Base-by-base conservation (phyloP, 2,888 invertebrate species). In the Gymnocheta viridis region DNA sequence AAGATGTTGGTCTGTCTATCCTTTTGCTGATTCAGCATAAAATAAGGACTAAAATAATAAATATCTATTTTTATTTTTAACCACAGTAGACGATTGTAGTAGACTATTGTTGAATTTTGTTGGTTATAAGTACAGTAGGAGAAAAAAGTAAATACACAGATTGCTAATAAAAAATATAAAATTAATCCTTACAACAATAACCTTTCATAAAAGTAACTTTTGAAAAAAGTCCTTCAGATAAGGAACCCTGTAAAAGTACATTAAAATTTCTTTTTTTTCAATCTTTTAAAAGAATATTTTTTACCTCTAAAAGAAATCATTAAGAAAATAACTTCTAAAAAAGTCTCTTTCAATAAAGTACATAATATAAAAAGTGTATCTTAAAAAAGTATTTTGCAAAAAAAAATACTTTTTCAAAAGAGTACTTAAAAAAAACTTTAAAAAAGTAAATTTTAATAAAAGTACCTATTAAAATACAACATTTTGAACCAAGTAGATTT, bases 11-110 rank as follows among this genome's bases (percentile, higher is more conserved):
- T 64, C 51, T 79, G 60, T 73, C 78, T 78, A 70, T 66, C 41
- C 64, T 76, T 60, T 56, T 73, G 84, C 81, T 84, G 84, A 84
- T 32, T 81, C 84, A 84, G 77, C 84, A 84, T n/a, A 81, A 84
- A 81, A 22, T 12, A 78, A 29, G 47, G 14, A 72, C 47, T 24
- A 70, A 60, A 72, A 67, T n/a, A 72, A 41, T 38, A 35, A n/a
- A 19, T 10, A 49, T 29, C 49, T 35, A 29, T 49, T 35, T 72
- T 38, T 67, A 64, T 69, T 60, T 41, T 70, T 79, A 74, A 73
- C 84, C 84, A 81, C 80, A 81, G 77, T 67, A n/a, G 56, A 49
- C 60, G 41, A 17, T 56, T 44, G 73, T 64, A n/a, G n/a, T 7
- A 64, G 64, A 47, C 24, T n/a, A 56, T 35, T 66, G 49, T 54